phyloP scores from a whole-genome alignment of 1,140 invertebrate genomes.

The Plutomurus gul region DNA sequence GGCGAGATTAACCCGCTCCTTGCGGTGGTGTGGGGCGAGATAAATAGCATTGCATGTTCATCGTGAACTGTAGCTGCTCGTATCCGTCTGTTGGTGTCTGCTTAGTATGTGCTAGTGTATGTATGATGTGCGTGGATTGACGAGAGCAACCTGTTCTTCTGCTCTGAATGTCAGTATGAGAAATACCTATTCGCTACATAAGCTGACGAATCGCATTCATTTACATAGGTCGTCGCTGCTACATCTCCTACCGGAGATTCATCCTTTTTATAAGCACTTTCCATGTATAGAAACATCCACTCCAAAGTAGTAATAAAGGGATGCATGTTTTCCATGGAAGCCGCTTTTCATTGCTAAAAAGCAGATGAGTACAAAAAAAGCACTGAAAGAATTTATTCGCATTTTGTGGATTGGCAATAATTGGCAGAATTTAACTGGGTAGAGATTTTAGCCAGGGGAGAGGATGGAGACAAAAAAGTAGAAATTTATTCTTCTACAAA shows the following conservation, averaged over 20 bases:
- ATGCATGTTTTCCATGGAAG: no score
- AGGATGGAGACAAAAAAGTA: no score
- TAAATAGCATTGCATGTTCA: slow-evolving; percentile 12
- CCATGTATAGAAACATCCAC: slow-evolving; percentile 2
- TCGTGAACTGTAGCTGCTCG: neutral
- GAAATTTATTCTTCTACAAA: neutral
- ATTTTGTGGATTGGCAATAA: no score
- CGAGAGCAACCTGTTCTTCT: slow-evolving; percentile 1
- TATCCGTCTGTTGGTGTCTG: neutral
- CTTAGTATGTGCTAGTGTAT: neutral
- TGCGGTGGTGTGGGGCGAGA: neutral
- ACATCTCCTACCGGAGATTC: no score
- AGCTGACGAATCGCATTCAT: slow-evolving; percentile 4
- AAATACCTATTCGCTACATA: neutral
- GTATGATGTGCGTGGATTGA: no score
- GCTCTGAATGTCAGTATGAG: neutral
- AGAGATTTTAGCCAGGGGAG: no score
- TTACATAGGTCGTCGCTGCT: no score
- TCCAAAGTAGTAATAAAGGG: no score
- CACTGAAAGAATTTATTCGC: no score
- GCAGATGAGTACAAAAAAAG: no score
- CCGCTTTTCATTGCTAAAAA: no score
- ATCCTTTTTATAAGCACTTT: neutral
- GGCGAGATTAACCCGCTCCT: neutral
- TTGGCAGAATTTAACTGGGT: no score